Base-by-base conservation (phyloP, 1,140 invertebrate genomes). In the Pomacea maculata region DNA sequence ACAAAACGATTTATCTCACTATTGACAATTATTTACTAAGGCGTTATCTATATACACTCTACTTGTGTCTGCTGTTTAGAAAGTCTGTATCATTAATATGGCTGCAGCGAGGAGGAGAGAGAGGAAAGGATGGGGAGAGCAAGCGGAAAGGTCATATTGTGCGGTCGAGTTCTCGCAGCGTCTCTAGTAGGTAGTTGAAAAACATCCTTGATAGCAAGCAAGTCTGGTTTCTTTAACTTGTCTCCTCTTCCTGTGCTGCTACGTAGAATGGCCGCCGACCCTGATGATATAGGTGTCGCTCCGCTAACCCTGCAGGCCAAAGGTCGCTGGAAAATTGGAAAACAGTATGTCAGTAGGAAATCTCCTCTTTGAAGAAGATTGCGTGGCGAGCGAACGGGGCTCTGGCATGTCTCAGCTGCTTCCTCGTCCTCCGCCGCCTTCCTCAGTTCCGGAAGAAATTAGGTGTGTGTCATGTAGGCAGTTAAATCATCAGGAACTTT, bases 211-310 rank as follows among this genome's bases (percentile, higher is more conserved):
- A 75, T 75, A 75, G 54, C 21, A 25, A 21, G 6, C 19, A 54
- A 21, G 73, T 55, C 73, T 75, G 73, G 73, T 57, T 75, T 75
- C 52, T 29, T 75, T 54, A 21, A 75, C 21, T 21, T 54, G 29
- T 54, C 73, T 57, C 14, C 54, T 54, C n/a, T 12, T n/a, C 21
- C 67, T 34, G n/a, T 70, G 67, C n/a, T 57, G 17, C 73, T 21
- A 14, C 21, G 45, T 54, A 8, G 55, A 9, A 57, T 75, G 54
- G 73, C 73, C 54, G 54, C 12, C 21, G 73, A 55, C 54, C 14
- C 54, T 54, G 73, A 57, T 54, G 73, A 75, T 75, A 75, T 57
- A 55, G 25, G 55, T 75, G 73, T 75, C 55, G 52, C 55, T 57
- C 73, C 73, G 52, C 73, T 52, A 75, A 55, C 73, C 73, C 9